Base-by-base conservation (phyloP, 1,140 invertebrate genomes). In the Bradysia coprophila region DNA sequence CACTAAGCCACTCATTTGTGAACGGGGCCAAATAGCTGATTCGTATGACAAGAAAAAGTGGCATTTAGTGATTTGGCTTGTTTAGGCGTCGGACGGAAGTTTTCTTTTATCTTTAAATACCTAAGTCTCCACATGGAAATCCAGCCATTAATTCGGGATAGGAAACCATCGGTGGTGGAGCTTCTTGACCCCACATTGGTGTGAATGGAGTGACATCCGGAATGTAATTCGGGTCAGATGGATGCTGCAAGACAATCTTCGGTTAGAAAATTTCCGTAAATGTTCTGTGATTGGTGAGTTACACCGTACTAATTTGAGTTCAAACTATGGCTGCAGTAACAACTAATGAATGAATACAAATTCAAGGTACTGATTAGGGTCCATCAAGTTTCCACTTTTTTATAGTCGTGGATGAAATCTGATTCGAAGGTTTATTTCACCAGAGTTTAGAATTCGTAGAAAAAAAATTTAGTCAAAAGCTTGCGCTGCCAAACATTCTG, bases 141-240 rank as follows among this genome's bases (percentile, higher is more conserved):
- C 67, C 67, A 9, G 68, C 63, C 18, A 71, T 56, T 21, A 71
- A 61, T 41, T 69, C 68, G 13, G 68, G 67, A 52, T 71, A 71
- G 16, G 62, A 57, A 6, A 59, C 57, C 42, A 60, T 59, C 21
- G 57, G 57, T 10, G 56, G 56, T 11, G 56, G 51, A 28, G 55
- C 51, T 21, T 60, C 57, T 15, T 54, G 50, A 43, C 55, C 52
- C 36, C 59, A 45, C 8, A 58, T 50, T 41, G 59, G 57, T 21
- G 46, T 44, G 46, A 59, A 59, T n/a, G 57, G 55, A 6, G 21
- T 21, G n/a, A 60, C 57, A 40, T 59, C 57, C 23, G 57, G 50
- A 51, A 60, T 57, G 22, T 57, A 60, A 32, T 50, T 54, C 13
- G 55, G 52, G 33, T 18, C 38, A 28, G 24, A 28, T 28, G 24